Evolutionary conservation across 2,888 invertebrate species (phyloP), one percentile per base, ranked within the genome.

Genomic region (Cyclophora albipunctata): DNA sequence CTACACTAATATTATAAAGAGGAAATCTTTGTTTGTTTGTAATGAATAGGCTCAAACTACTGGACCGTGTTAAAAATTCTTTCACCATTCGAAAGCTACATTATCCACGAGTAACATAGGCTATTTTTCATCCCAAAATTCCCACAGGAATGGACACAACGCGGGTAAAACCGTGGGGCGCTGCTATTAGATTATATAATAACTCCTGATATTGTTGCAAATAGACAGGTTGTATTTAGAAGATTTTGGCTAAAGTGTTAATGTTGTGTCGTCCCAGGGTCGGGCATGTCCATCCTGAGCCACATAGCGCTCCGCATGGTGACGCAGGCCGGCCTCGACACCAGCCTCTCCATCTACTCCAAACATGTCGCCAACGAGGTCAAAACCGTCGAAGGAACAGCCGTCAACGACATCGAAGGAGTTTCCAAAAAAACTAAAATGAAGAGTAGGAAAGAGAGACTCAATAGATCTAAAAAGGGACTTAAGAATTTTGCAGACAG

Each of bases 281-380:
- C 94, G 0, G 94, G 96, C 1, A 95, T 96, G 94, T 95, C 95
- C 49, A 90, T 95, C 46, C 83, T 96, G 3, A 93, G 94, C 58
- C 92, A 92, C 66, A 90, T 95, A 45, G 94, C 95, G 0, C 72
- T 96, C 35, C 87, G 95, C 47, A 92, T 95, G 81, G 90, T 95
- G n/a, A 95, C 95, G 0, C 94, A 95, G 71, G 90, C 90, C 0
- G 89, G 90, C 0, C 71, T 91, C 0, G 73, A 86, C 2, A 78
- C 84, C 34, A 88, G 87, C 58, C 63, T 90, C 42, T 71, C 84
- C 35, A 86, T 91, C 47, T 81, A 88, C 62, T 71, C 86, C 34
- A 88, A 90, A 62, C 72, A 81, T 58, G 59, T 84, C 33, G 66
- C 71, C 34, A 80, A 74, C 51, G 67, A 73, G 34, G 48, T 74